Conservation (phyloP, 2,797 vertebrate genomes). For the Paguma larvata region DNA sequence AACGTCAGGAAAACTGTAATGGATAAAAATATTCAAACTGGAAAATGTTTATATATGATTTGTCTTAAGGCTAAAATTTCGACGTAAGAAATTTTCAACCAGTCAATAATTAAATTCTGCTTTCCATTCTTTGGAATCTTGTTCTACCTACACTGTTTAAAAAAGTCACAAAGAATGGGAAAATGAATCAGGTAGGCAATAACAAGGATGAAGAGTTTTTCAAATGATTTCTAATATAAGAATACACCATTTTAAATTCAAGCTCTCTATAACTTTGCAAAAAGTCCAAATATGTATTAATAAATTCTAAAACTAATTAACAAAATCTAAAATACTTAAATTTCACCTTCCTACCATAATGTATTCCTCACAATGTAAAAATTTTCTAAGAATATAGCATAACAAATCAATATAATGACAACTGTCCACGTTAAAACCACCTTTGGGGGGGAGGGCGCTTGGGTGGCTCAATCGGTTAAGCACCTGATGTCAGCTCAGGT, state of each 20-base stretch:
- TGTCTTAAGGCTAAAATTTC: not conserved
- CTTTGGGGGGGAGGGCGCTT: not conserved
- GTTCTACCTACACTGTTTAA: not conserved
- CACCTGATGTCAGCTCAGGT: too few relatives aligned
- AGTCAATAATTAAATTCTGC: slow-evolving; percentile 6
- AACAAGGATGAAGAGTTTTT: not conserved
- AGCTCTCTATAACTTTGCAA: not conserved
- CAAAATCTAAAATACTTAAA: slow-evolving; percentile 8
- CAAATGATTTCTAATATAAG: slow-evolving; percentile 41
- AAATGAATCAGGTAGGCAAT: not conserved
- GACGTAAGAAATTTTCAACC: not conserved
- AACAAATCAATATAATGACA: slow-evolving; percentile 38
- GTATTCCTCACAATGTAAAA: not conserved
- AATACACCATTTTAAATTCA: slow-evolving; percentile 41
- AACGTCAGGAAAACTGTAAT: slow-evolving; percentile 39
- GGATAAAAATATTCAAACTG: not conserved
- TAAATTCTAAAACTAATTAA: slow-evolving; percentile 17
- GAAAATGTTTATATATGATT: not conserved
- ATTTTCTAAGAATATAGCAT: not conserved
- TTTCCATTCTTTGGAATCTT: not conserved
- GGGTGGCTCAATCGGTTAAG: too few relatives aligned
- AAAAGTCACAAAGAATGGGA: not conserved
- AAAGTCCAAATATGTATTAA: slow-evolving; percentile 35
- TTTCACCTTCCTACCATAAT: slow-evolving; percentile 42
- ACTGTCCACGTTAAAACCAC: not conserved